These are phyloP conservation scores for Microtus montanus DNA, from an alignment of 2,113 vertebrate species.

Conservation along the genomic window DNA sequence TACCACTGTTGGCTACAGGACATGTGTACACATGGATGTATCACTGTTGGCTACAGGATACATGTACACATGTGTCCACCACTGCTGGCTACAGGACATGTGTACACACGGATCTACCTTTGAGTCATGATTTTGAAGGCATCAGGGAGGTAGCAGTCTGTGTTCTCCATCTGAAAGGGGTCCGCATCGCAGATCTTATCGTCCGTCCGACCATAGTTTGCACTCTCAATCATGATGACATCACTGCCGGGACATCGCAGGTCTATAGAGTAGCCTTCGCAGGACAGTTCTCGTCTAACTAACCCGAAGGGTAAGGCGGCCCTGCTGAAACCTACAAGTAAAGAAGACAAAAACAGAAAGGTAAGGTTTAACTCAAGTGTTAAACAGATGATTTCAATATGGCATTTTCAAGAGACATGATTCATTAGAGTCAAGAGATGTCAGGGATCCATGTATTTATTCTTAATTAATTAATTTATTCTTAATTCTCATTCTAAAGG, in stretches of 20 bases:
- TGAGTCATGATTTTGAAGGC: conserved; percentile 99
- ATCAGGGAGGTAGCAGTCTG: conserved; percentile 99
- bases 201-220: conserved; percentile 98
- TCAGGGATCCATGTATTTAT: not conserved
- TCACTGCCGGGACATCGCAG: conserved; percentile 98
- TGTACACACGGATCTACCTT: conserved; percentile 87
- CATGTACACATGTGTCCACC: conserved; percentile 84
- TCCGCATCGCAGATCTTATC: conserved; percentile 99
- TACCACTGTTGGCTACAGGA: conserved; percentile 82
- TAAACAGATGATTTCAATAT: conserved; percentile 58
- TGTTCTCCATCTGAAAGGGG: conserved; percentile 99
- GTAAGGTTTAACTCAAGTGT: not conserved
- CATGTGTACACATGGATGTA: conserved; percentile 75
- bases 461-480: not conserved
- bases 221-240: conserved; percentile 99
- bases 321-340: conserved; percentile 93
- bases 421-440: not conserved
- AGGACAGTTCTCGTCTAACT: conserved; percentile 97
- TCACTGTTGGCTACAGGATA: conserved; percentile 72
- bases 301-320: conserved; percentile 97
- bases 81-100: not conserved
- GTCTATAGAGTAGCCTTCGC: conserved; percentile 98
- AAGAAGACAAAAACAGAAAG: not conserved
- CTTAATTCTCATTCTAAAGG: not conserved
- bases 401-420: conserved; percentile 43